Evolutionary conservation across 2,113 vertebrate species (phyloP).

Genomic region (Chelonoidis abingdonii): DNA sequence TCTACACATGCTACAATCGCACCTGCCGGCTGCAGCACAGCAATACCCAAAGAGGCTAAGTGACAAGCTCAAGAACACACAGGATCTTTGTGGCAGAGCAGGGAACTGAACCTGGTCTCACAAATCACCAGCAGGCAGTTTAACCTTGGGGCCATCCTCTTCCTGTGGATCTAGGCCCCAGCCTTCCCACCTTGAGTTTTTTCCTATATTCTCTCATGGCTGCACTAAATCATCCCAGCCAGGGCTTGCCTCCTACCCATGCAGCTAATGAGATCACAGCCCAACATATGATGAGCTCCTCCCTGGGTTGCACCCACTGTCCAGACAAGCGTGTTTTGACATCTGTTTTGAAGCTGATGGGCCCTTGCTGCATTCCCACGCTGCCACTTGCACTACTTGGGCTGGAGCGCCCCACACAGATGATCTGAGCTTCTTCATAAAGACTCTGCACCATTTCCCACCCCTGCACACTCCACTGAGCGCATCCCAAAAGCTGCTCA

Average conservation of each 20-base stretch:
- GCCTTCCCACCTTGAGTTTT: neutral
- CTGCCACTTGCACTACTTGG: neutral
- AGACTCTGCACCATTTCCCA: no score
- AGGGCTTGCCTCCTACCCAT: neutral
- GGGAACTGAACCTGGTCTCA: neutral
- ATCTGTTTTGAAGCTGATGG: neutral
- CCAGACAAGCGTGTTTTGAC: neutral
- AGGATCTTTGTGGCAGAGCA: fast-evolving
- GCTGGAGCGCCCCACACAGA: neutral
- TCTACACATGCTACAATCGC: neutral
- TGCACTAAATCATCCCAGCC: neutral
- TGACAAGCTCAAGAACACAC: fast-evolving
- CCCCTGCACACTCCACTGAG: neutral
- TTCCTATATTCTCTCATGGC: neutral
- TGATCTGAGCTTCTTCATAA: no score
- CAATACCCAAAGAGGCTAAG: neutral
- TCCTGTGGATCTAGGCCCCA: neutral
- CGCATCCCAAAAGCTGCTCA: neutral
- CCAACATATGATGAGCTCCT: neutral
- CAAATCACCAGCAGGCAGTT: neutral
- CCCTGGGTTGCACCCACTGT: neutral
- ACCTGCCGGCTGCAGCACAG: neutral
- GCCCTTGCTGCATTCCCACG: neutral
- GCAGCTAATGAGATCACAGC: neutral
- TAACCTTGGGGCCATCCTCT: neutral